These are phyloP conservation scores for Pollenia griseotomentosa DNA, from an alignment of 2,888 invertebrate genomes.

Conservation along the genomic window DNA sequence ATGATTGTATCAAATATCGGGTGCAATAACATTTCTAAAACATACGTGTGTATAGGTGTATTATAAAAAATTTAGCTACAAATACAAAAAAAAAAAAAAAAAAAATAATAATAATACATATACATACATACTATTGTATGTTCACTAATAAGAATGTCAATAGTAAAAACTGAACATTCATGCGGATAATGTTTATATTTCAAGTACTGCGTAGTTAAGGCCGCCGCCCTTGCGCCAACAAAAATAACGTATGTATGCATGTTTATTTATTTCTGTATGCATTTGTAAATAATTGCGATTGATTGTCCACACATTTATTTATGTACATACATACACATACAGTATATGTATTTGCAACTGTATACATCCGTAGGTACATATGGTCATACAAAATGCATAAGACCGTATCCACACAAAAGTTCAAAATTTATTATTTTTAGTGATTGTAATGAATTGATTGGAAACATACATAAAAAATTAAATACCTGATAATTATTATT, in stretches of 20 bases:
- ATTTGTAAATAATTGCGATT: constrained; percentile 44
- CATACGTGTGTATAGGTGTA: neutral
- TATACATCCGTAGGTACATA: neutral
- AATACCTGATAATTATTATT: no score
- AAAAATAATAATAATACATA: neutral
- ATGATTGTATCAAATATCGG: neutral
- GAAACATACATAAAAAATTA: no score
- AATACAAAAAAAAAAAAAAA: no score
- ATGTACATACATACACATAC: constrained; percentile 8
- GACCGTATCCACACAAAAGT: no score
- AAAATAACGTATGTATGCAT: constrained; percentile 41
- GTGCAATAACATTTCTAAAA: neutral
- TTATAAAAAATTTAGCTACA: constrained; percentile 2
- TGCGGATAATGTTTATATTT: constrained; percentile 36
- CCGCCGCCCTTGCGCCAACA: constrained; percentile 57
- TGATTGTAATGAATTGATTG: no score
- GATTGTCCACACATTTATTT: constrained; percentile 33
- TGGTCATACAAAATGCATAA: neutral
- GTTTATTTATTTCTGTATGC: constrained; percentile 30
- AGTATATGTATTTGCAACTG: neutral
- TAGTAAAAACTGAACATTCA: constrained; percentile 28
- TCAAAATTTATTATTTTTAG: no score
- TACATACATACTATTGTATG: neutral
- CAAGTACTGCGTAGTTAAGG: constrained; percentile 55
- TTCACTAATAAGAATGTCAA: constrained; percentile 41